These are phyloP conservation scores for Thera obeliscata DNA, from an alignment of 2,888 invertebrate species.

Conservation along the genomic window DNA sequence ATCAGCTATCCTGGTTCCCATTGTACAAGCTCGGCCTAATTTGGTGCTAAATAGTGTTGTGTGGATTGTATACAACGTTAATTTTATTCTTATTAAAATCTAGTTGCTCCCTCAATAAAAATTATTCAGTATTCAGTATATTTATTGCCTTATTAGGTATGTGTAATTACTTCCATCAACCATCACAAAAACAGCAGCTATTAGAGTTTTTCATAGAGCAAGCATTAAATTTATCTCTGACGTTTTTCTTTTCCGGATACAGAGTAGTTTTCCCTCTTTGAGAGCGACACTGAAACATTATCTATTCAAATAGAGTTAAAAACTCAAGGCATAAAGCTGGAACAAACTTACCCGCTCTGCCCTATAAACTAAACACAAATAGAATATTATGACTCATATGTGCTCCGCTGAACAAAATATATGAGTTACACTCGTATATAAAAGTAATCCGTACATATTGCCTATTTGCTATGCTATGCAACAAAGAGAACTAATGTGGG, in stretches of 20 bases:
- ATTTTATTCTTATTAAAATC: no score
- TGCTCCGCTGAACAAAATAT: constrained; percentile 45
- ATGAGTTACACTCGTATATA: constrained; percentile 42
- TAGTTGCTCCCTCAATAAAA: no score
- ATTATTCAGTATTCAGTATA: no score
- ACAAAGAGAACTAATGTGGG: constrained; percentile 40
- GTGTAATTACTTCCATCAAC: no score
- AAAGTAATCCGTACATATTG: constrained; percentile 47
- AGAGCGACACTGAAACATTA: constrained; percentile 4
- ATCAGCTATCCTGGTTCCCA: no score
- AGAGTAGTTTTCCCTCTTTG: background rate
- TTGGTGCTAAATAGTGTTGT: no score
- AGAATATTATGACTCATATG: constrained; percentile 51
- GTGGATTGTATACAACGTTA: no score
- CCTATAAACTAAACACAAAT: constrained; percentile 48
- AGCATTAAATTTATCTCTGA: background rate
- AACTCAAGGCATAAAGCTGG: constrained; percentile 18
- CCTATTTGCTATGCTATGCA: constrained; percentile 47
- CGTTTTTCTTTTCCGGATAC: background rate
- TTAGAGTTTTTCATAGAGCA: background rate
- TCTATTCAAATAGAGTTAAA: constrained; percentile 6
- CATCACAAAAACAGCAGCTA: background rate
- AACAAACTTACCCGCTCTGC: constrained; percentile 36
- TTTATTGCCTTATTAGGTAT: no score
- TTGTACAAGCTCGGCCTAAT: no score